Evolutionary conservation across 2,113 vertebrate genomes (phyloP).

Genomic region (Corythaixoides concolor): DNA sequence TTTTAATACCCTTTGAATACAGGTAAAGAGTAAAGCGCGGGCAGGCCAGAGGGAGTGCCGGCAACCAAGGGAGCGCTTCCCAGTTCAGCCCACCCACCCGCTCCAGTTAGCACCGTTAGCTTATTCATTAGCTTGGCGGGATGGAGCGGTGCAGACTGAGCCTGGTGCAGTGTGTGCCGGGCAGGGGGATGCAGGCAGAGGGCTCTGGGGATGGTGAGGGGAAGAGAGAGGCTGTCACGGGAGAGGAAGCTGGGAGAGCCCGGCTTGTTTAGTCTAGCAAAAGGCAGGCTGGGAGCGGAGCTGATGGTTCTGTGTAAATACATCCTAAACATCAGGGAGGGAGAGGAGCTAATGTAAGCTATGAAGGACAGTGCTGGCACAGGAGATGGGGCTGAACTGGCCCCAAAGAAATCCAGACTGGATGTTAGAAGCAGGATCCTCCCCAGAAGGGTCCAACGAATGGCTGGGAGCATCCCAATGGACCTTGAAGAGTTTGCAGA

Average conservation of each 20-base stretch:
- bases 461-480: neutral
- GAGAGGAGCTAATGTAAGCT: slow-evolving; percentile 17
- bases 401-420: neutral
- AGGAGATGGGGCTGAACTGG: neutral
- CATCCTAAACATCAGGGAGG: neutral
- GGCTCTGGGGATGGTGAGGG: neutral
- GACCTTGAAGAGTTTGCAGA: neutral
- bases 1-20: slow-evolving; percentile 50
- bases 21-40: slow-evolving; percentile 32
- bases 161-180: neutral
- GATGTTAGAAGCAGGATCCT: neutral
- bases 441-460: neutral
- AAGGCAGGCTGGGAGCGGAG: neutral
- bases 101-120: slow-evolving; percentile 44
- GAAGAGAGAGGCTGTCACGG: neutral
- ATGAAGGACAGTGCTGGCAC: neutral
- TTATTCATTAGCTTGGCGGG: neutral
- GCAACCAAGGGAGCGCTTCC: neutral
- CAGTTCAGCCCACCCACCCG: slow-evolving; percentile 38
- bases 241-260: neutral
- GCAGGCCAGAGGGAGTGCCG: slow-evolving; percentile 9
- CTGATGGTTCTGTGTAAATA: slow-evolving; percentile 38
- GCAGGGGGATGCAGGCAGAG: neutral
- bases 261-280: slow-evolving; percentile 57
- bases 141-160: neutral